These are phyloP conservation scores for Neogobius melanostomus DNA, from an alignment of 2,113 vertebrate genomes.

Conservation along the genomic window DNA sequence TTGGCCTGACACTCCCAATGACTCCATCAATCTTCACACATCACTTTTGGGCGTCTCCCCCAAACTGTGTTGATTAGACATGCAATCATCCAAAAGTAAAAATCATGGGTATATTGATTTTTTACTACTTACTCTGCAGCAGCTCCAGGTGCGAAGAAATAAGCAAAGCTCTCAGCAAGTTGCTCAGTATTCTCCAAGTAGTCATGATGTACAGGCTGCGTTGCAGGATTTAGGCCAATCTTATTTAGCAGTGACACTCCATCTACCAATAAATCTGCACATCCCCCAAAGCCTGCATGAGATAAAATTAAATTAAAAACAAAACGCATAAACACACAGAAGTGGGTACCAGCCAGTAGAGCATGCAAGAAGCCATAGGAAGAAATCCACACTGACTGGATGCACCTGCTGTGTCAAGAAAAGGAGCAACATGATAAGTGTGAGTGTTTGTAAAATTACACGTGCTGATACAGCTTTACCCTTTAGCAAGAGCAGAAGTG, in stretches of 20 bases:
- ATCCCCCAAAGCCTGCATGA: conserved; percentile 81
- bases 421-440: conserved; percentile 6
- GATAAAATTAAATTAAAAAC: background rate
- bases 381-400: background rate
- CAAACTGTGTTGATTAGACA: too few relatives aligned
- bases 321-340: background rate
- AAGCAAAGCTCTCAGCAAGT: conserved; percentile 82
- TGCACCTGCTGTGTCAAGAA: conserved; percentile 17
- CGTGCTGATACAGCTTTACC: background rate
- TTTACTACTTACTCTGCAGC: conserved; percentile 80
- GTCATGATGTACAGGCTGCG: conserved; percentile 78
- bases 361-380: background rate
- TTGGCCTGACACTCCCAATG: too few relatives aligned
- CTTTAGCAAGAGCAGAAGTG: background rate
- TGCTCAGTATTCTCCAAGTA: conserved; percentile 76
- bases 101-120: background rate
- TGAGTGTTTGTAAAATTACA: conserved; percentile 1
- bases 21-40: too few relatives aligned
- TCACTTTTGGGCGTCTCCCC: too few relatives aligned
- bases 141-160: conserved; percentile 83
- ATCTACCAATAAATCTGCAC: conserved; percentile 82
- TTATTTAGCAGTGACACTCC: conserved; percentile 77
- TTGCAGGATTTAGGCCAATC: conserved; percentile 69
- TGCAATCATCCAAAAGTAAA: too few relatives aligned
- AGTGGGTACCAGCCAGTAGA: background rate